A percentile compares a stretch with the other conserved stretches of the same genome.
These are phyloP conservation scores for Crioceris asparagi DNA, from an alignment of 2,888 invertebrate genomes.

Conservation along the genomic window DNA sequence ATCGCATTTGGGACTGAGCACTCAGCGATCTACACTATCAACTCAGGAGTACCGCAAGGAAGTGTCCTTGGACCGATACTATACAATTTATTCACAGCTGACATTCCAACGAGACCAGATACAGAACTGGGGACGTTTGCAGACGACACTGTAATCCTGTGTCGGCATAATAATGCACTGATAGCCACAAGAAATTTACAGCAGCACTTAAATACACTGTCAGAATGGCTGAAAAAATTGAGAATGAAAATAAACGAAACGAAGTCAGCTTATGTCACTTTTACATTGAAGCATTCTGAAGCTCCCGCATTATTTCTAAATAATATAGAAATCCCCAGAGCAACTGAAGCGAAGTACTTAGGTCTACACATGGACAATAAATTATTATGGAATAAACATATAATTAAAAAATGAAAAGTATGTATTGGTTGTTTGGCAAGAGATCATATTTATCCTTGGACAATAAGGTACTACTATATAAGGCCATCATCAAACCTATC, in stretches of 20 bases:
- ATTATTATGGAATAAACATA: neutral
- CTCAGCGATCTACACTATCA: neutral
- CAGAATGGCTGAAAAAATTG: neutral
- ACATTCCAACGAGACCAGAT: neutral
- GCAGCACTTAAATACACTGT: neutral
- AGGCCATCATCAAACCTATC: neutral
- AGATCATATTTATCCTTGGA: neutral
- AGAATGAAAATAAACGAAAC: neutral
- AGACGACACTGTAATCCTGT: neutral
- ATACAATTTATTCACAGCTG: neutral
- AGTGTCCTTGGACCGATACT: neutral
- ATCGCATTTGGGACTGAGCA: neutral
- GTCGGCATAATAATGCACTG: neutral
- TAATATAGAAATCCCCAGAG: neutral
- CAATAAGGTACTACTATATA: neutral
- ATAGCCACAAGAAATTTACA: constrained; percentile 1
- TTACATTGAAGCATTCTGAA: neutral
- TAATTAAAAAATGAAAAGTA: neutral
- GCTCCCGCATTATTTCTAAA: neutral
- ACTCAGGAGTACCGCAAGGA: neutral
- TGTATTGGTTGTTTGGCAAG: neutral
- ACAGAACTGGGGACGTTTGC: neutral
- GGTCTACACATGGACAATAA: neutral
- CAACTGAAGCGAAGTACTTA: neutral
- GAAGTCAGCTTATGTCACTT: neutral